Conservation (phyloP, 2,113 vertebrate species). For the Edolisoma coerulescens region DNA sequence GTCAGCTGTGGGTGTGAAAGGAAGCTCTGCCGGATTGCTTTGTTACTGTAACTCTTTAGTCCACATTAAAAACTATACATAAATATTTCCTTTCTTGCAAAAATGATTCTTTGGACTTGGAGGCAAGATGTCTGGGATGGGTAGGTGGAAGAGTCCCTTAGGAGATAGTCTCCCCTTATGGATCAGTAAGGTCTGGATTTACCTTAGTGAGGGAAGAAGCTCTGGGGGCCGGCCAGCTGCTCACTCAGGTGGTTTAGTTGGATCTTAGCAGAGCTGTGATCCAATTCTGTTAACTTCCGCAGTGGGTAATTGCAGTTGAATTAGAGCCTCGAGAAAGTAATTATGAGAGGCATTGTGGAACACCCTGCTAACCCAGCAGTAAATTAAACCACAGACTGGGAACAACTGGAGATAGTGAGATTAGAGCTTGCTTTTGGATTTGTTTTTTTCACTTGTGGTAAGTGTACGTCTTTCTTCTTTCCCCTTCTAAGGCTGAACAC, state of each 20-base stretch:
- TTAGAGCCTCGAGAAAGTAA: conserved; percentile 50
- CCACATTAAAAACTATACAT: not conserved
- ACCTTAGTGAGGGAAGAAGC: not conserved
- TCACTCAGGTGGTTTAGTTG: not conserved
- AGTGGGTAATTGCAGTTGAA: conserved; percentile 50
- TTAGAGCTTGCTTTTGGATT: not conserved
- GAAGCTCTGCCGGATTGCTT: not conserved
- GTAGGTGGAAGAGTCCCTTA: fast-evolving
- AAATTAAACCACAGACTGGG: conserved; percentile 52
- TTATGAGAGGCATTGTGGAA: conserved; percentile 54
- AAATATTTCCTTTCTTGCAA: not conserved
- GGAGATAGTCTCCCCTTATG: not conserved
- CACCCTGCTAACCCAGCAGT: conserved; percentile 60
- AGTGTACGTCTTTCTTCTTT: not conserved
- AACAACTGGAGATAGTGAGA: conserved; percentile 46
- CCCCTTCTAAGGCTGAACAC: not conserved
- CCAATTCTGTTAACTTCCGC: conserved; percentile 37
- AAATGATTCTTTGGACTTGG: not conserved
- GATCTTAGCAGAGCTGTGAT: conserved; percentile 1
- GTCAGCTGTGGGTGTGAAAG: conserved; percentile 45
- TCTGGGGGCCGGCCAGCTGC: not conserved
- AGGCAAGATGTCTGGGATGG: not conserved
- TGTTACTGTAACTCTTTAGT: not conserved
- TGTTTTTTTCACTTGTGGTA: not conserved
- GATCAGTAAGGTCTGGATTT: not conserved